Evolutionary conservation across 2,888 invertebrate species (phyloP).

Genomic region (Meganola albula): DNA sequence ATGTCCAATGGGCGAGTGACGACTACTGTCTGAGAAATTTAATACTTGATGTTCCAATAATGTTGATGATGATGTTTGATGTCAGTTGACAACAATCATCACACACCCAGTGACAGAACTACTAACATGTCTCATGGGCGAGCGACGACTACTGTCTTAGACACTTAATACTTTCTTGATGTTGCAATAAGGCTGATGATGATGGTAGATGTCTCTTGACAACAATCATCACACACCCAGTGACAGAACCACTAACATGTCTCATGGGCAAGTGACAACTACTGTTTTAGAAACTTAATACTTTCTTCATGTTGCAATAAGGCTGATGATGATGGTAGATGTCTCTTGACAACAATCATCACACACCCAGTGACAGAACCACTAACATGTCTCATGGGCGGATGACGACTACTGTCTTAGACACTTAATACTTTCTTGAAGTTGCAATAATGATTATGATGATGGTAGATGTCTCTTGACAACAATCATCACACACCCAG

Average conservation of each 20-base stretch:
- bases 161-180: not conserved
- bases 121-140: constrained; percentile 9
- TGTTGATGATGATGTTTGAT: not conserved
- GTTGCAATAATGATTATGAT: not conserved
- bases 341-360: constrained; percentile 3
- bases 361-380: constrained; percentile 15
- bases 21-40: not conserved
- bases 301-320: no score
- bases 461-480: not conserved
- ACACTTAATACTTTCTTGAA: not conserved
- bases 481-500: constrained; percentile 13
- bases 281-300: not conserved
- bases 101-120: constrained; percentile 12
- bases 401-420: constrained; percentile 6
- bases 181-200: not conserved
- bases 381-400: constrained; percentile 14
- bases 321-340: no score
- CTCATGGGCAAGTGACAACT: constrained; percentile 13
- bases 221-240: constrained; percentile 12
- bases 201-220: not conserved
- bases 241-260: constrained; percentile 12
- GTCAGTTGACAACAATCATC: constrained; percentile 2
- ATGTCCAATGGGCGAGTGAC: constrained; percentile 14
- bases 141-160: constrained; percentile 3
- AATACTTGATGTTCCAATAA: not conserved